These are phyloP conservation scores for Gouania willdenowi DNA, from an alignment of 2,797 vertebrate genomes.

Conservation along the genomic window DNA sequence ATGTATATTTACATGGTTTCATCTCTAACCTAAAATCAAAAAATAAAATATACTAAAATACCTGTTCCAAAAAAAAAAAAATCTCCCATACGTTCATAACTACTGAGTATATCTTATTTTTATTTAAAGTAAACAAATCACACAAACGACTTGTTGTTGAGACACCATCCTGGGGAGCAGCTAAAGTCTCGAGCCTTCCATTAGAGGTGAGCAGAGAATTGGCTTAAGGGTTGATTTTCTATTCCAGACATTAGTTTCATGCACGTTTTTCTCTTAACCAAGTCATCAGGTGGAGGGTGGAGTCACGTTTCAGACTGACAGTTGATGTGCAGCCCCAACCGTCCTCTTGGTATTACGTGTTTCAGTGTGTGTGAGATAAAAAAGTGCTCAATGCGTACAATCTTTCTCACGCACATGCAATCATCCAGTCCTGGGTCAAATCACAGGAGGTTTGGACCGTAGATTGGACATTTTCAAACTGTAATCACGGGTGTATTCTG, in stretches of 20 bases:
- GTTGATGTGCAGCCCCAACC: constrained; percentile 50
- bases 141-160: too few relatives aligned
- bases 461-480: too few relatives aligned
- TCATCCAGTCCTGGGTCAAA: not conserved
- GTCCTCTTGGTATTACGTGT: constrained; percentile 69
- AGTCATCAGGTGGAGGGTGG: constrained; percentile 55
- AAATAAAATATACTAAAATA: too few relatives aligned
- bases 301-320: constrained; percentile 31
- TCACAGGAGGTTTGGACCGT: too few relatives aligned
- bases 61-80: too few relatives aligned
- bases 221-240: not conserved
- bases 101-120: too few relatives aligned
- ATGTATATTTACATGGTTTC: too few relatives aligned
- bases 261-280: constrained; percentile 9
- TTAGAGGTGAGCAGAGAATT: not conserved
- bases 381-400: not conserved
- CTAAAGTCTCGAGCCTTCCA: not conserved
- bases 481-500: too few relatives aligned
- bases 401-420: constrained; percentile 12
- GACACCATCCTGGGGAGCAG: not conserved
- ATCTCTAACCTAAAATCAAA: too few relatives aligned
- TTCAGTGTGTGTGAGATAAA: constrained; percentile 2
- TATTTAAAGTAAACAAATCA: too few relatives aligned
- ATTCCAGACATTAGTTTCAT: constrained; percentile 13
- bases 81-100: too few relatives aligned